Evolutionary conservation across 2,113 vertebrate species (phyloP).

Genomic region (Neogale vison): DNA sequence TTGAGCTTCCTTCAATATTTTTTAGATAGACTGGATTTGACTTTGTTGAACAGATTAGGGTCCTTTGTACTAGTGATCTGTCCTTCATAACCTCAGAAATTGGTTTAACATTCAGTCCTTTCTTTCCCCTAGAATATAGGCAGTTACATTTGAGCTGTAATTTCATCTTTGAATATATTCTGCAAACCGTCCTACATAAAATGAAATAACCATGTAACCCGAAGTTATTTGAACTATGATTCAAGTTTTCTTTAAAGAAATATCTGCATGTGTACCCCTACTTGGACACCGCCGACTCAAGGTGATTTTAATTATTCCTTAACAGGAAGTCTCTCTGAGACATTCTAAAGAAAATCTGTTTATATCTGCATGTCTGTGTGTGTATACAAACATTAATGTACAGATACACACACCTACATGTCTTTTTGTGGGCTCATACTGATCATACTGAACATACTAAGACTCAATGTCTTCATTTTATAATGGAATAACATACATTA

Average conservation of each 20-base stretch:
- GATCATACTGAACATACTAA: not conserved
- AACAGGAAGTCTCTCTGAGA: not conserved
- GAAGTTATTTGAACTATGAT: not conserved
- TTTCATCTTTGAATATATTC: not conserved
- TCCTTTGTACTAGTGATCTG: not conserved
- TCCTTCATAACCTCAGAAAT: not conserved
- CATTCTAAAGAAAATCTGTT: not conserved
- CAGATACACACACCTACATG: too few species aligned
- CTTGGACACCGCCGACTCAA: not conserved
- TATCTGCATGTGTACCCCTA: not conserved
- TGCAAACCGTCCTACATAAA: not conserved
- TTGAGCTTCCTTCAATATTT: not conserved
- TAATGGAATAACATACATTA: not conserved
- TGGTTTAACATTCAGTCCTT: not conserved
- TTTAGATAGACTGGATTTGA: not conserved
- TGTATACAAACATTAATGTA: not conserved
- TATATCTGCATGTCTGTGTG: not conserved
- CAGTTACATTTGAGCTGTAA: not conserved
- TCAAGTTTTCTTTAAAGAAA: not conserved
- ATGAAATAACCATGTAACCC: not conserved
- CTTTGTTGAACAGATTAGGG: not conserved
- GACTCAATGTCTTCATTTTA: not conserved
- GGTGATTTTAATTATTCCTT: not conserved
- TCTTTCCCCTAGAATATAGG: not conserved
- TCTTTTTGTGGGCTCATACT: not conserved